phyloP scores from a whole-genome alignment of 2,113 vertebrate genomes.

The Neogale vison region DNA sequence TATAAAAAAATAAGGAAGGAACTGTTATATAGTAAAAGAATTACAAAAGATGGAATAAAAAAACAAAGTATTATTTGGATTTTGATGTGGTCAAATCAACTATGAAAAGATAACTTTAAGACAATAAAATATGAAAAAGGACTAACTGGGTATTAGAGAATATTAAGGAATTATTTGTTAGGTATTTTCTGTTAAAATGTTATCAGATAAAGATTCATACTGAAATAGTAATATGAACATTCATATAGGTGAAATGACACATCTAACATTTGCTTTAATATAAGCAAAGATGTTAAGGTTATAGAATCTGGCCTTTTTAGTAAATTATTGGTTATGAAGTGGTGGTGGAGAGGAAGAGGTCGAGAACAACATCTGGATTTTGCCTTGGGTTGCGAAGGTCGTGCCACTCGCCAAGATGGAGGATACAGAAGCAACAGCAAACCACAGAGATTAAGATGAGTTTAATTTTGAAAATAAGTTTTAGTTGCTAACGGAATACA shows the following conservation, averaged over 20 bases:
- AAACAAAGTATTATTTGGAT: background rate
- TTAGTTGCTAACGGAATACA: background rate
- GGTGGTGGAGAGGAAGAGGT: background rate
- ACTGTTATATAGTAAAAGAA: background rate
- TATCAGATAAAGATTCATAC: background rate
- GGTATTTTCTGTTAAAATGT: background rate
- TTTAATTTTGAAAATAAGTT: constrained; percentile 4
- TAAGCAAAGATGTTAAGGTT: background rate
- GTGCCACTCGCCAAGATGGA: background rate
- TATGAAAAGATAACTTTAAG: background rate
- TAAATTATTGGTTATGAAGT: background rate
- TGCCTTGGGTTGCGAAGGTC: background rate
- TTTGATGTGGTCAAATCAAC: background rate
- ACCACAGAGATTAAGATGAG: background rate
- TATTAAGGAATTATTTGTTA: background rate
- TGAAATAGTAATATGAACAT: background rate
- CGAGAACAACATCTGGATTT: background rate
- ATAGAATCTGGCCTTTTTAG: background rate
- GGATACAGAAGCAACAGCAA: background rate
- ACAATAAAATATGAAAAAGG: background rate
- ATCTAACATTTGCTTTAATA: background rate
- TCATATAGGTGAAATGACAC: background rate
- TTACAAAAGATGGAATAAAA: background rate
- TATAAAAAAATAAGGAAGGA: background rate
- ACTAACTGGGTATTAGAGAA: background rate